Conservation (phyloP, 2,113 vertebrate species). For the Globicephala melas region DNA sequence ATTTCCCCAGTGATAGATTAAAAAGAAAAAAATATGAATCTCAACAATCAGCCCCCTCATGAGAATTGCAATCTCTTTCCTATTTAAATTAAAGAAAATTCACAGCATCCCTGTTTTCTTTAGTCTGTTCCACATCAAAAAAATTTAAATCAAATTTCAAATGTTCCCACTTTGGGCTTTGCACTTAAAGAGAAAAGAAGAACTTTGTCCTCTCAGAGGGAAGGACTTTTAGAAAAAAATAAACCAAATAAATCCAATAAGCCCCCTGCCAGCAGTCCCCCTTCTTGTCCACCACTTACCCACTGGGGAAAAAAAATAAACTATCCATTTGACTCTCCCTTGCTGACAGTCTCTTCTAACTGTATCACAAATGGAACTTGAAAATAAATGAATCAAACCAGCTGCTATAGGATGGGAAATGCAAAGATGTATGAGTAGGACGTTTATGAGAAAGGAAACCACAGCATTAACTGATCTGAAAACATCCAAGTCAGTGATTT, state of each 20-base stretch:
- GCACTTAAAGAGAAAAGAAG: constrained; percentile 49
- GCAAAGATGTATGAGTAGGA: background rate
- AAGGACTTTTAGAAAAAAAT: constrained; percentile 56
- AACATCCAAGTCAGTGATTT: background rate
- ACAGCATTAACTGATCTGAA: background rate
- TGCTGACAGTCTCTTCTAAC: constrained; percentile 64
- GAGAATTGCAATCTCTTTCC: background rate
- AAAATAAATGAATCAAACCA: constrained; percentile 57
- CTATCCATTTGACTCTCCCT: constrained; percentile 55
- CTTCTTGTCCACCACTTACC: constrained; percentile 48
- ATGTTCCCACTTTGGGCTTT: constrained; percentile 55
- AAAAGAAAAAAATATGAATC: background rate
- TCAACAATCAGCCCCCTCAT: background rate
- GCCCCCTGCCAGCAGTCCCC: constrained; percentile 2
- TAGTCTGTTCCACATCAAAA: constrained; percentile 3
- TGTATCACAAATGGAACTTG: constrained; percentile 68
- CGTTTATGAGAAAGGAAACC: constrained; percentile 20
- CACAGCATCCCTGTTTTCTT: constrained; percentile 30
- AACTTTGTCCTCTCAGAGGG: constrained; percentile 56
- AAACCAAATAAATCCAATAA: constrained; percentile 72
- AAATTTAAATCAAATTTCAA: constrained; percentile 50
- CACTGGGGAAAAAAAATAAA: constrained; percentile 54
- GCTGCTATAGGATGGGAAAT: constrained; percentile 45
- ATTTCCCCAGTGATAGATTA: background rate
- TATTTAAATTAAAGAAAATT: constrained; percentile 49